Percentiles rank a stretch among this genome's conserved stretches.
These are phyloP conservation scores for Microchirus variegatus DNA, from an alignment of 2,797 vertebrate genomes.

Conservation along the genomic window DNA sequence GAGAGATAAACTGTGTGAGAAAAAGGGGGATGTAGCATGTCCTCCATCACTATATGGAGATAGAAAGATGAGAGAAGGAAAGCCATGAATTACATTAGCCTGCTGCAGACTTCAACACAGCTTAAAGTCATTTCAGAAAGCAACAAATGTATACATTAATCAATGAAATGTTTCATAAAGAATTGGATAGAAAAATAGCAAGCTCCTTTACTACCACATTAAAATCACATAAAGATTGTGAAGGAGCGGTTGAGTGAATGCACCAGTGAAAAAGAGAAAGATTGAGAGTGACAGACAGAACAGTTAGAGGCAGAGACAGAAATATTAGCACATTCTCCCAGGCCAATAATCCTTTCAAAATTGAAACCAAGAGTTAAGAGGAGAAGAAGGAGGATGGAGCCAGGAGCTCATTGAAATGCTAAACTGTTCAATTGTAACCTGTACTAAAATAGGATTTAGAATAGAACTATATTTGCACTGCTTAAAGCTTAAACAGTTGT, in stretches of 20 bases:
- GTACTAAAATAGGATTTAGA: constrained; percentile 26
- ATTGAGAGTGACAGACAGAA: neutral
- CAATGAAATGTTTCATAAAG: too few relatives aligned
- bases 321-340: neutral
- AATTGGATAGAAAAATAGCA: neutral
- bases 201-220: neutral
- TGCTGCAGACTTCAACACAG: neutral
- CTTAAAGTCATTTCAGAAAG: neutral
- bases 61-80: neutral
- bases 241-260: neutral
- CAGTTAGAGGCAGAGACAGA: neutral
- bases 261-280: neutral
- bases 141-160: neutral
- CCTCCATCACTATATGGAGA: constrained; percentile 12
- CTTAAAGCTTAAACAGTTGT: neutral
- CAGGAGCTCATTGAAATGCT: constrained; percentile 31
- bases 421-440: constrained; percentile 22
- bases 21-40: constrained; percentile 12
- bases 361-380: constrained; percentile 12
- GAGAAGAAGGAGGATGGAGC: constrained; percentile 22
- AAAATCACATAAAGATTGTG: neutral
- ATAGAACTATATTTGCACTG: neutral
- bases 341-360: constrained; percentile 24
- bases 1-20: neutral
- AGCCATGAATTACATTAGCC: constrained; percentile 5